phyloP scores from a whole-genome alignment of 2,888 invertebrate genomes.

The Ctenicera cuprea region DNA sequence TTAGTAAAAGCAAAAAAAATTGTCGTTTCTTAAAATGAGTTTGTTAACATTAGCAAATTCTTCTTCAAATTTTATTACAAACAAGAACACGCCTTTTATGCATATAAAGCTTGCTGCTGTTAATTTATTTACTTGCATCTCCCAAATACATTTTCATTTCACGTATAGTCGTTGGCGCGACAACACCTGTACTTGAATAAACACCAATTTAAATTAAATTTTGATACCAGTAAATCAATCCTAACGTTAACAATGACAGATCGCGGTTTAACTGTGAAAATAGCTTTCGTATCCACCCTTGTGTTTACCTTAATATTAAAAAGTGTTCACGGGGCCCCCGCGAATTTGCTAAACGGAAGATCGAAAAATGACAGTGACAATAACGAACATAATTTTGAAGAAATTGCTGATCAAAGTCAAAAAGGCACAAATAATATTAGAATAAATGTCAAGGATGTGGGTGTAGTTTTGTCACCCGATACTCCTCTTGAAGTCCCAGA shows the following conservation, averaged over 20 bases:
- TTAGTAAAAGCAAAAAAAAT: too few relatives aligned
- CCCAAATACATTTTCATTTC: constrained; percentile 20
- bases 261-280: background rate
- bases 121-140: constrained; percentile 22
- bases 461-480: constrained; percentile 79
- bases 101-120: background rate
- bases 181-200: constrained; percentile 24
- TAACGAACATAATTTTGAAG: too few relatives aligned
- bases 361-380: constrained; percentile 50
- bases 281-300: background rate
- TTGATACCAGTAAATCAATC: background rate
- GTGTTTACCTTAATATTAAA: background rate
- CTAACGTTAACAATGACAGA: constrained; percentile 23
- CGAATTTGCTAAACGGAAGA: background rate
- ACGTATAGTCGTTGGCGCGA: constrained; percentile 18
- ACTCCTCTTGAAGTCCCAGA: too few relatives aligned
- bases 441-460: constrained; percentile 81
- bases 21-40: too few relatives aligned
- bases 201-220: too few relatives aligned
- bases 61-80: too few relatives aligned
- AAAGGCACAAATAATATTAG: constrained; percentile 86
- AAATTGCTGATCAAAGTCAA: constrained; percentile 86
- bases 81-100: too few relatives aligned
- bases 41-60: too few relatives aligned
- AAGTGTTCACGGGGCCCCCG: constrained; percentile 28